These are phyloP conservation scores for Chaetodon trifascialis DNA, from an alignment of 2,113 vertebrate genomes.

Conservation along the genomic window DNA sequence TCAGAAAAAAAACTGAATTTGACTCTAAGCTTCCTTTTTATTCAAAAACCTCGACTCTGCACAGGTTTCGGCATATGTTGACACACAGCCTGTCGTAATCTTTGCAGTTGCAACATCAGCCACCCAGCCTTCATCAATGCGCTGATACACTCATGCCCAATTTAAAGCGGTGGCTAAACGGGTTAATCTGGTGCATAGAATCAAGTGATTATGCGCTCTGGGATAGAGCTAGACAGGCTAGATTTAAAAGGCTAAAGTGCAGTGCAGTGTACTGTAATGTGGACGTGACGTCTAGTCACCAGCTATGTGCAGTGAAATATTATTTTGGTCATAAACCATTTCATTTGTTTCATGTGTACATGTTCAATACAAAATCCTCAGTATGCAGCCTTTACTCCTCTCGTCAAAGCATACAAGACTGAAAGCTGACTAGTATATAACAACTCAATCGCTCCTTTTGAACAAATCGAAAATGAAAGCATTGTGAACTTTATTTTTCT, in stretches of 20 bases:
- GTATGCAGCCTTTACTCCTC: background rate
- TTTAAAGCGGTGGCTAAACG: slow-evolving; percentile 11
- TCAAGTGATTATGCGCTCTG: background rate
- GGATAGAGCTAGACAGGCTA: background rate
- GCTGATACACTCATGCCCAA: background rate
- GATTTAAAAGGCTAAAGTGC: background rate
- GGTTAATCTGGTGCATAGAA: background rate
- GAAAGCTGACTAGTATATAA: slow-evolving; percentile 1
- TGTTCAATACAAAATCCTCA: background rate
- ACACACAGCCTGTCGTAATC: slow-evolving; percentile 11
- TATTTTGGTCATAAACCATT: slow-evolving; percentile 26
- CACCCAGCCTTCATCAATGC: background rate
- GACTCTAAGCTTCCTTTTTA: background rate
- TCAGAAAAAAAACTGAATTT: slow-evolving; percentile 2
- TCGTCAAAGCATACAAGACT: background rate
- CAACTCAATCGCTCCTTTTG: background rate
- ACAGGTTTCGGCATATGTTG: background rate
- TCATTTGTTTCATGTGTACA: background rate
- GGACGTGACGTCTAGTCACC: no score
- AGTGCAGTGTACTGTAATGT: background rate
- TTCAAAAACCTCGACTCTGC: background rate
- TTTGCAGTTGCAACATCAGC: slow-evolving; percentile 13
- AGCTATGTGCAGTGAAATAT: slow-evolving; percentile 4
- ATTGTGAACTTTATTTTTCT: slow-evolving; percentile 9
- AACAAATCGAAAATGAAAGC: slow-evolving; percentile 7